A percentile compares a stretch with the other conserved stretches of the same genome.
Evolutionary conservation across 1,140 invertebrate species (phyloP).

Genomic region (Drosophila nasuta): DNA sequence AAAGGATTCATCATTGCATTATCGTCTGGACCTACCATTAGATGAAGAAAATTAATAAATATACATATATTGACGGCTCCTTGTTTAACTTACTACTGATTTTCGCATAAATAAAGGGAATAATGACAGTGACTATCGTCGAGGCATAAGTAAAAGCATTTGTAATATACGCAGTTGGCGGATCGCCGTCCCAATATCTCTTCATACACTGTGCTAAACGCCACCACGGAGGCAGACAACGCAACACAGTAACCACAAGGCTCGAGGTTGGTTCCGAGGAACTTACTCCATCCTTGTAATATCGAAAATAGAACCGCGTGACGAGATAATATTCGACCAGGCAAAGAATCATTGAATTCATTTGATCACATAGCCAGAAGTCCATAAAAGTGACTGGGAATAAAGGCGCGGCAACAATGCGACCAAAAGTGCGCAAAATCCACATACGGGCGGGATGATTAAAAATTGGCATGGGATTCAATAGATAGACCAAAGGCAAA

Average conservation of each 20-base stretch:
- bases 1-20: slow-evolving; percentile 89
- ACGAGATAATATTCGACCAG: slow-evolving; percentile 91
- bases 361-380: slow-evolving; percentile 97
- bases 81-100: slow-evolving; percentile 36
- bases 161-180: slow-evolving; percentile 89
- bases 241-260: slow-evolving; percentile 86
- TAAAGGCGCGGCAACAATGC: slow-evolving; percentile 92
- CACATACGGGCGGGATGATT: slow-evolving; percentile 86
- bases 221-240: slow-evolving; percentile 93
- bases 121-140: slow-evolving; percentile 90
- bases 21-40: slow-evolving; percentile 86
- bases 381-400: slow-evolving; percentile 94
- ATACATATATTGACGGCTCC: no score
- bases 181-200: slow-evolving; percentile 86
- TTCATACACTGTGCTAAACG: slow-evolving; percentile 92
- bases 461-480: slow-evolving; percentile 89
- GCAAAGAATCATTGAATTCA: slow-evolving; percentile 92
- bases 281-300: slow-evolving; percentile 14
- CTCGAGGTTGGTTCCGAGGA: slow-evolving; percentile 34
- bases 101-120: slow-evolving; percentile 66
- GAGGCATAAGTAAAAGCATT: slow-evolving; percentile 95
- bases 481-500: slow-evolving; percentile 86
- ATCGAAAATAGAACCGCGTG: slow-evolving; percentile 47
- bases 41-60: background rate
- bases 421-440: slow-evolving; percentile 82